Evolutionary conservation across 1,140 invertebrate genomes (phyloP).

Genomic region (Neodiprion virginianus): DNA sequence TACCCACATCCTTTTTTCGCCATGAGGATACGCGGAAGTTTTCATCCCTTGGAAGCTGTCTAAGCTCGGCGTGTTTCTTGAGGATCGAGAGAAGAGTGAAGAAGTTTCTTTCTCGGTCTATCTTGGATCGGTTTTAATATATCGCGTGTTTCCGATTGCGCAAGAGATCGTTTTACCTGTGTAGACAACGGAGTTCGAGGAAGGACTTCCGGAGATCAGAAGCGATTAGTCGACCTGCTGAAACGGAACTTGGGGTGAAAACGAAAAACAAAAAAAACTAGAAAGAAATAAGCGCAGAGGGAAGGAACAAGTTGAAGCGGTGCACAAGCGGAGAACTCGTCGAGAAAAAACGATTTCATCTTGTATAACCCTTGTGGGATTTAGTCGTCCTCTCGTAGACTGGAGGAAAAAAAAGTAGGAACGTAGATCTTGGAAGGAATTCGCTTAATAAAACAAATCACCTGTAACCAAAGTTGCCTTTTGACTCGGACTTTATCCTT

Average conservation of each 20-base stretch:
- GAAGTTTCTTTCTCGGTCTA: neutral
- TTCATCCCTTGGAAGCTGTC: neutral
- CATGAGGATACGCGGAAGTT: neutral
- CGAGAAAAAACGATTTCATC: neutral
- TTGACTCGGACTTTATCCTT: neutral
- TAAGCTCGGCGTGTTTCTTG: neutral
- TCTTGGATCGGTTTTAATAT: neutral
- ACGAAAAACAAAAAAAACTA: neutral
- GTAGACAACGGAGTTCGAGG: neutral
- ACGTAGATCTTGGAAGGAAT: neutral
- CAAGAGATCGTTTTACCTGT: neutral
- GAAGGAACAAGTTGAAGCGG: neutral
- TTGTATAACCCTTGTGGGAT: neutral
- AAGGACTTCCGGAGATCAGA: neutral
- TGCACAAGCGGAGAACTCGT: neutral
- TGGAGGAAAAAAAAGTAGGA: no score
- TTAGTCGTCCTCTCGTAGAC: neutral
- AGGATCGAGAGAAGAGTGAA: neutral
- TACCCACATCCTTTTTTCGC: no score
- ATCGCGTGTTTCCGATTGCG: no score
- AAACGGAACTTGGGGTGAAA: neutral
- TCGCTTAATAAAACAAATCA: slow-evolving; percentile 2
- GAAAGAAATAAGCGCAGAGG: no score
- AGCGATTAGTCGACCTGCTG: neutral
- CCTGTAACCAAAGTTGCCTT: neutral